Evolutionary conservation across 2,113 vertebrate genomes (phyloP).

Genomic region (Mionectes macconnelli): DNA sequence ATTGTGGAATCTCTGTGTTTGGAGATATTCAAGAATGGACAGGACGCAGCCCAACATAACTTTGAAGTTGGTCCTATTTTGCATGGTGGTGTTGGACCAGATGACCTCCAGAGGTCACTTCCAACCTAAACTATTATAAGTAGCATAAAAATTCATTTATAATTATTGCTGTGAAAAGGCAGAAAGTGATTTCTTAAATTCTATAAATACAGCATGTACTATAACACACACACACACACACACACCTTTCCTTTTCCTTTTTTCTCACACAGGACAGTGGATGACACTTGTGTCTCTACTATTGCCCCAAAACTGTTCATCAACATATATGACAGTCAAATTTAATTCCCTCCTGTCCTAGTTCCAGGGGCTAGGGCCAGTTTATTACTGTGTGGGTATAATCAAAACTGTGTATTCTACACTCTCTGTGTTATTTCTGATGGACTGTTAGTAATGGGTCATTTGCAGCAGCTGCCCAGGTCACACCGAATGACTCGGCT

Average conservation of each 20-base stretch:
- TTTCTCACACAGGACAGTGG: not conserved
- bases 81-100: not conserved
- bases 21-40: not conserved
- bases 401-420: too few relatives aligned
- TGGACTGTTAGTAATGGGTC: too few relatives aligned
- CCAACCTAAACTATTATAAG: not conserved
- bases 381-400: too few relatives aligned
- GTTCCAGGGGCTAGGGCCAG: too few relatives aligned
- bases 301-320: not conserved
- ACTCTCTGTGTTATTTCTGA: too few relatives aligned
- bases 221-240: not conserved
- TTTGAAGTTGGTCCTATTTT: not conserved
- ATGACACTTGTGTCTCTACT: not conserved
- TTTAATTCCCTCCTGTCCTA: not conserved
- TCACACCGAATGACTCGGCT: too few relatives aligned
- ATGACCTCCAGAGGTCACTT: not conserved
- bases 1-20: not conserved
- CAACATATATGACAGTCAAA: not conserved
- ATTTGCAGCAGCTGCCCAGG: too few relatives aligned
- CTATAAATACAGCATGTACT: not conserved
- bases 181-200: not conserved
- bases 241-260: not conserved
- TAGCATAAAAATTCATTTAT: not conserved
- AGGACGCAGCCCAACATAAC: rapidly evolving
- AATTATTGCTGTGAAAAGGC: not conserved